Conservation (phyloP, 2,113 vertebrate genomes). For the Clarias macrocephalus region DNA sequence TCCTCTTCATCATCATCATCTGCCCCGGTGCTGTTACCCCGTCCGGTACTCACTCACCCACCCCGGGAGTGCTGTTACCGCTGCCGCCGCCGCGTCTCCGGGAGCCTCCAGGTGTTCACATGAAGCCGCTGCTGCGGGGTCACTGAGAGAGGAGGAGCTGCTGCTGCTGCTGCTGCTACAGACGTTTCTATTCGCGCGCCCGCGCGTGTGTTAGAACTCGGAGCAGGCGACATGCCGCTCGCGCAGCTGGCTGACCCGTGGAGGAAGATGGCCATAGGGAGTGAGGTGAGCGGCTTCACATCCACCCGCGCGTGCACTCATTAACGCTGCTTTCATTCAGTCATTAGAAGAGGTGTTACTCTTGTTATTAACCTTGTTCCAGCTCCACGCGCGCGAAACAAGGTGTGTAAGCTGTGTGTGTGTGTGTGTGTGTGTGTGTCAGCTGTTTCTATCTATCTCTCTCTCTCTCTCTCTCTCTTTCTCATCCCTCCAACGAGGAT, state of each 20-base stretch:
- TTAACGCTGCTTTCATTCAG: neutral
- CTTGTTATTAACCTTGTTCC: neutral
- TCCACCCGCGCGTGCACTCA: neutral
- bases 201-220: neutral
- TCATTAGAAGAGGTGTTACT: neutral
- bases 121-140: neutral
- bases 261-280: conserved; percentile 91
- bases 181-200: too few species aligned
- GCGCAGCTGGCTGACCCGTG: conserved; percentile 93
- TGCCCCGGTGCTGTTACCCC: too few species aligned
- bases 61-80: too few species aligned
- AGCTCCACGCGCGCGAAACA: too few species aligned
- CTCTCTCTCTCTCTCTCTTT: too few species aligned
- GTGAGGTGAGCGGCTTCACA: conserved; percentile 73
- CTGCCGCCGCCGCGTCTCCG: neutral
- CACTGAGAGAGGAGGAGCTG: neutral
- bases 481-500: too few species aligned
- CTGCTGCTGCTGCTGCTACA: too few species aligned
- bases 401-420: neutral
- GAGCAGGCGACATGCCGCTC: conserved; percentile 83
- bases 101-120: neutral
- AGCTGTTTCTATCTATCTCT: neutral
- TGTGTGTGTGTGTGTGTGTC: neutral
- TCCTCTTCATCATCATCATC: too few species aligned
- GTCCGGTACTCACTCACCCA: too few species aligned